Base-by-base conservation (phyloP, 37 sponge, comb jelly and placozoan species). In the Dysidea cf. avara region DNA sequence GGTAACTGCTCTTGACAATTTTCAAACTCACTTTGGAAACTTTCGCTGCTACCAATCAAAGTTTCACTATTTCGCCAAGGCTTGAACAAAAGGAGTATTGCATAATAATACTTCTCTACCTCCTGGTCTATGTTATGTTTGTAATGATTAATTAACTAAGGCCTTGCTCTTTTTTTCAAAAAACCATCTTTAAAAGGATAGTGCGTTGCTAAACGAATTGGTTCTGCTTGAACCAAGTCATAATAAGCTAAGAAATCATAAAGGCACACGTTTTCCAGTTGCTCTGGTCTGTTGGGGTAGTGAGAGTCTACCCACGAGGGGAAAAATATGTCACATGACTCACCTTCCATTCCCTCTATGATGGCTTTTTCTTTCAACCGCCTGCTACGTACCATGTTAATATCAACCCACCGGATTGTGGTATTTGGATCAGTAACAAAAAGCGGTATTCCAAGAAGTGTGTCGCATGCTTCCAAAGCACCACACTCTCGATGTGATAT, bases 401-500 rank as follows among this genome's bases (percentile, higher is more conserved):
- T 73, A 39, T 61, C 36, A 7, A 59, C 49, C 26, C 31, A 29
- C 6, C 25, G 11, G 12, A 34, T 7, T 14, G 52, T 36, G 28
- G 74, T 73, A 61, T 75, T 18, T n/a, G n/a, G n/a, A n/a, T n/a
- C n/a, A n/a, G n/a, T n/a, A 40, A 63, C 34, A 59, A 59, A 75
- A 2, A 75, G 3, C 11, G 74, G 74, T 17, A 73, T 39, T 26
- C 61, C 56, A 3, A 73, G 49, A n/a, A 73, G 20, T 43, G 61
- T 57, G 32, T 73, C 56, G 11, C 28, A 60, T 40, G 74, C 20
- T 53, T 71, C 57, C 39, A 54, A 57, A 39, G 72, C 72, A 71
- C 72, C 54, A n/a, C 52, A 55, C 31, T 71, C 72, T 13, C 72
- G 30, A 53, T 53, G 18, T n/a, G n/a, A n/a, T n/a, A n/a, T n/a